Percentiles rank a stretch among this genome's conserved stretches.
Conservation (phyloP, 1,140 invertebrate genomes). For the Babylonia areolata region DNA sequence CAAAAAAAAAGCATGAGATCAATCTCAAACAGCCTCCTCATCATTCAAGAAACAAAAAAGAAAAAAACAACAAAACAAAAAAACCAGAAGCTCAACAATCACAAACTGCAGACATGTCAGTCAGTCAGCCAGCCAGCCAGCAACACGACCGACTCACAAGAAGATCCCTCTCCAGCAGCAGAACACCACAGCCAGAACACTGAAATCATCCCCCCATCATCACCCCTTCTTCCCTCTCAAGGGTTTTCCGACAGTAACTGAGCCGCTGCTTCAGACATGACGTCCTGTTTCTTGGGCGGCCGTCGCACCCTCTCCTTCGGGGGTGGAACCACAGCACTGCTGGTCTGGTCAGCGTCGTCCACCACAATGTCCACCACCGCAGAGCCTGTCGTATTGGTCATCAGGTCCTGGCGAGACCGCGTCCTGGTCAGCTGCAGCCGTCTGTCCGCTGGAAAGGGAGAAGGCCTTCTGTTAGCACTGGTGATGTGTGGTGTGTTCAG, state of each 20-base stretch:
- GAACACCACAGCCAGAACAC: too few species aligned
- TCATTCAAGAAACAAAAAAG: too few species aligned
- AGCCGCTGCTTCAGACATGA: constrained; percentile 55
- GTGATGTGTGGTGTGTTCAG: neutral
- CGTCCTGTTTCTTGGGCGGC: constrained; percentile 21
- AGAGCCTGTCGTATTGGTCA: constrained; percentile 43
- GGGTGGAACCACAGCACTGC: neutral
- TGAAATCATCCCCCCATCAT: too few species aligned
- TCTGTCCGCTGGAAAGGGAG: constrained; percentile 68
- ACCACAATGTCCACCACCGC: constrained; percentile 64
- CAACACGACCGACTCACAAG: too few species aligned
- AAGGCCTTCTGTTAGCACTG: neutral
- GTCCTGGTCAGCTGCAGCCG: constrained; percentile 68
- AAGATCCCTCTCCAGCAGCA: too few species aligned
- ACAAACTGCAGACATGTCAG: too few species aligned
- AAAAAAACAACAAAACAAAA: too few species aligned
- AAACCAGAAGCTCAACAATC: too few species aligned
- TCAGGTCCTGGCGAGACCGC: constrained; percentile 68
- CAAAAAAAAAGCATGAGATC: too few species aligned
- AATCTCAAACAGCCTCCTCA: too few species aligned
- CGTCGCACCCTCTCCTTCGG: constrained; percentile 20
- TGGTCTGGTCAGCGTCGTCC: constrained; percentile 48
- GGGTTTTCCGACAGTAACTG: constrained; percentile 45
- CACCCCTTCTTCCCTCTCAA: neutral
- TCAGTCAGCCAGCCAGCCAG: too few species aligned